A percentile compares a stretch with the other conserved stretches of the same genome.
These are phyloP conservation scores for Nymphalis urticae DNA, from an alignment of 2,888 invertebrate species.

Conservation along the genomic window DNA sequence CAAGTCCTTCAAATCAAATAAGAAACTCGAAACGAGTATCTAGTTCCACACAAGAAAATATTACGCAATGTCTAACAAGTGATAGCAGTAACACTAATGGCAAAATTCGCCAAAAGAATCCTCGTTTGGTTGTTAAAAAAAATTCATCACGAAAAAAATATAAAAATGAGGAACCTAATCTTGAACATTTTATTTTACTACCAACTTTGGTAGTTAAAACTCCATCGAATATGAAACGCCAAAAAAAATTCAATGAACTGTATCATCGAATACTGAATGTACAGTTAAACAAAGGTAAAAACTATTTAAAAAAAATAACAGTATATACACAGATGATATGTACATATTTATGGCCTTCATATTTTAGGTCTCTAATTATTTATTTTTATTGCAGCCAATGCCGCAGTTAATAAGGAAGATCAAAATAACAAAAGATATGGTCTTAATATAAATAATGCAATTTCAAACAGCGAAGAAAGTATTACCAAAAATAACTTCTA, in stretches of 20 bases:
- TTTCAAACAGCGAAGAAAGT: conserved; percentile 49
- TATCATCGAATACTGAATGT: conserved; percentile 70
- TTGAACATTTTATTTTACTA: conserved; percentile 70
- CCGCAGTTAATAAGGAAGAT: conserved; percentile 21
- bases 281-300: conserved; percentile 58
- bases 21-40: conserved; percentile 30
- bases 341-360: not conserved
- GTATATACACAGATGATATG: not conserved
- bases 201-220: conserved; percentile 73
- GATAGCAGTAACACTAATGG: conserved; percentile 53
- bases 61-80: conserved; percentile 48
- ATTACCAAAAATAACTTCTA: conserved; percentile 26
- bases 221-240: conserved; percentile 70
- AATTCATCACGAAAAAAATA: conserved; percentile 57
- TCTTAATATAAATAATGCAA: conserved; percentile 62
- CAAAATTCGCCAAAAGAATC: conserved; percentile 49
- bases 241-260: conserved; percentile 72
- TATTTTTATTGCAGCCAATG: conserved; percentile 48
- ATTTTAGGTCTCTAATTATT: conserved; percentile 16
- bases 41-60: not conserved
- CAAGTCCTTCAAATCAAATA: conserved; percentile 48
- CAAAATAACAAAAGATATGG: conserved; percentile 60
- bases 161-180: conserved; percentile 58
- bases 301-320: not conserved
- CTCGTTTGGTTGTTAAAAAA: conserved; percentile 65